Evolutionary conservation across 1,140 invertebrate genomes (phyloP).

Genomic region (Diorhabda sublineata): DNA sequence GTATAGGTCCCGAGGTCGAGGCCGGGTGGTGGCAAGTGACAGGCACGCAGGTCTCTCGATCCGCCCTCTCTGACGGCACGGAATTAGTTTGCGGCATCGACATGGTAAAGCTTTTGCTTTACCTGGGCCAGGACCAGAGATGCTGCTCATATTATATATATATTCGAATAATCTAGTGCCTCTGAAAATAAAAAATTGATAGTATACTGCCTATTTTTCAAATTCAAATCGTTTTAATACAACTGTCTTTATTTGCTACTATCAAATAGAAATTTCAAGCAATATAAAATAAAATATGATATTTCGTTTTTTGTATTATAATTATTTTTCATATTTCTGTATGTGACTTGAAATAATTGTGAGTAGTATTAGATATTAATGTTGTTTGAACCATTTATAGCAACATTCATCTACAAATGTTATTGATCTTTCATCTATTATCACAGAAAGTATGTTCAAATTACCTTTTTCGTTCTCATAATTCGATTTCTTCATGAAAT

Average conservation of each 20-base stretch:
- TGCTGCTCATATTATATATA: slow-evolving; percentile 32
- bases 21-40: slow-evolving; percentile 43
- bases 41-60: slow-evolving; percentile 41
- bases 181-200: neutral
- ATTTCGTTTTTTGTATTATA: no score
- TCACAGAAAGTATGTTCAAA: no score
- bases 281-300: no score
- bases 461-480: no score
- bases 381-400: no score
- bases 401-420: no score
- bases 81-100: slow-evolving; percentile 43
- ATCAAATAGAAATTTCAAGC: no score
- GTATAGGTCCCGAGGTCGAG: slow-evolving; percentile 36
- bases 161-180: slow-evolving; percentile 9
- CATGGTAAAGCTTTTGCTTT: slow-evolving; percentile 36
- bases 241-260: neutral
- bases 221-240: neutral
- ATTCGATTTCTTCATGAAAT: no score
- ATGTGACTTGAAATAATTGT: no score
- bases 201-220: neutral
- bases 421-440: no score
- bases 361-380: no score
- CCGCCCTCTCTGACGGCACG: slow-evolving; percentile 38
- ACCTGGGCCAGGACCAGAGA: slow-evolving; percentile 33
- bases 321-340: no score